Base-by-base conservation (phyloP, 2,888 invertebrate species). In the Rhodophaea formosa region DNA sequence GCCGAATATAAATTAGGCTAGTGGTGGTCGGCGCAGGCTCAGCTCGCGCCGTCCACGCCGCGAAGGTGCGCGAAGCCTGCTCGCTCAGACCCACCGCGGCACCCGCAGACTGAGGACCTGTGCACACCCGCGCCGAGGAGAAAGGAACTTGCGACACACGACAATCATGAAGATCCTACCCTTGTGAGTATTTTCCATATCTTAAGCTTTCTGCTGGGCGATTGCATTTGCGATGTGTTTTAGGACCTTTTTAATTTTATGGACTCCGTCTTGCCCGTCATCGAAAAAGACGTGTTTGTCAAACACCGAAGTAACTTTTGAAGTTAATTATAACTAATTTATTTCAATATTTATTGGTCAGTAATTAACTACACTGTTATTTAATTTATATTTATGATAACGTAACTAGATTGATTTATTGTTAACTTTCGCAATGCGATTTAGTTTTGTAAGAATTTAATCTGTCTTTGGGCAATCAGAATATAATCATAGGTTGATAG, bases 51-150 rank as follows among this genome's bases (percentile, higher is more conserved):
- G 57, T 56, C 46, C 8, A 29, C 8, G 64, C 61, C 62, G 69
- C 70, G 65, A 66, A 71, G 67, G 68, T 66, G 56, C 63, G 51
- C 66, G 59, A 64, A 64, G 71, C 75, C 72, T 65, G 16, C 17
- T 53, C 12, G 17, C 71, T 66, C 88, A 89, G 82, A 88, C 78
- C 82, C 82, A 80, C 76, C 81, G 86, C 82, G 84, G 84, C 84
- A 84, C 76, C 86, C 82, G 86, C 74, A 71, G 80, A 79, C 74
- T 74, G 80, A 78, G 79, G 84, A 89, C 89, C 88, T 86, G 79
- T 80, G 78, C 77, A 70, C 68, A 77, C 70, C 74, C 75, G 76
- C 76, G 70, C 68, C 75, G 73, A 71, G 78, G 82, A 86, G 84
- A 86, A 84, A 86, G 82, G 81, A 79, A 77, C 75, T 69, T 72